Conservation (phyloP, 2,888 invertebrate species). For the Lutraria lutraria region DNA sequence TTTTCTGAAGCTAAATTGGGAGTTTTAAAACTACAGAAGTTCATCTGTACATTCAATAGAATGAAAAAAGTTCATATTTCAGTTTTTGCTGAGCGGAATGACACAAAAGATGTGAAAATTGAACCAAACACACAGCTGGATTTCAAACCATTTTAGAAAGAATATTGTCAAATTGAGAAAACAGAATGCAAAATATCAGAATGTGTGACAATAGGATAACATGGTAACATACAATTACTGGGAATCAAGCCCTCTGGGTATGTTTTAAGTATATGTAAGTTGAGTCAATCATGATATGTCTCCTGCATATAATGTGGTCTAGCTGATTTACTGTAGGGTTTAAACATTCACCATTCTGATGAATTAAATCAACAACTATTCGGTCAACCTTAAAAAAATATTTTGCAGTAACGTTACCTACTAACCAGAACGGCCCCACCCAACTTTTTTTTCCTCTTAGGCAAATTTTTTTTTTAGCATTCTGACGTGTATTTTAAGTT, state of each 20-base stretch:
- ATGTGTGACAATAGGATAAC: neutral
- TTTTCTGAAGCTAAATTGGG: too few relatives aligned
- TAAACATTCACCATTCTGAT: neutral
- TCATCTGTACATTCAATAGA: too few relatives aligned
- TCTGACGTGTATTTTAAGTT: too few relatives aligned
- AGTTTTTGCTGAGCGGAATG: too few relatives aligned
- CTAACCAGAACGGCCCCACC: too few relatives aligned
- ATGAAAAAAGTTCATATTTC: too few relatives aligned
- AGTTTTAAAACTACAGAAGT: too few relatives aligned
- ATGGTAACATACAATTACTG: constrained; percentile 32
- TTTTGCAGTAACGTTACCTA: too few relatives aligned
- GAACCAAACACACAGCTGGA: neutral
- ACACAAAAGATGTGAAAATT: neutral
- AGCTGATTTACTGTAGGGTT: neutral
- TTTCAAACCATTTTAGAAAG: neutral
- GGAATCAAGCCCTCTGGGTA: constrained; percentile 20
- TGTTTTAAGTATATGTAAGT: constrained; percentile 15
- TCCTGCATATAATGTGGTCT: neutral
- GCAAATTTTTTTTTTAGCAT: too few relatives aligned
- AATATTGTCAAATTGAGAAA: neutral
- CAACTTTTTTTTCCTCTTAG: too few relatives aligned
- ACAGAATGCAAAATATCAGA: neutral
- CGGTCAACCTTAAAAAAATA: too few relatives aligned
- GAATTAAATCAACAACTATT: neutral
- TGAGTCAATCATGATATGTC: constrained; percentile 15